A percentile compares a stretch with the other conserved stretches of the same genome.
These are phyloP conservation scores for Synanthedon andrenaeformis DNA, from an alignment of 2,888 invertebrate species.

Conservation along the genomic window DNA sequence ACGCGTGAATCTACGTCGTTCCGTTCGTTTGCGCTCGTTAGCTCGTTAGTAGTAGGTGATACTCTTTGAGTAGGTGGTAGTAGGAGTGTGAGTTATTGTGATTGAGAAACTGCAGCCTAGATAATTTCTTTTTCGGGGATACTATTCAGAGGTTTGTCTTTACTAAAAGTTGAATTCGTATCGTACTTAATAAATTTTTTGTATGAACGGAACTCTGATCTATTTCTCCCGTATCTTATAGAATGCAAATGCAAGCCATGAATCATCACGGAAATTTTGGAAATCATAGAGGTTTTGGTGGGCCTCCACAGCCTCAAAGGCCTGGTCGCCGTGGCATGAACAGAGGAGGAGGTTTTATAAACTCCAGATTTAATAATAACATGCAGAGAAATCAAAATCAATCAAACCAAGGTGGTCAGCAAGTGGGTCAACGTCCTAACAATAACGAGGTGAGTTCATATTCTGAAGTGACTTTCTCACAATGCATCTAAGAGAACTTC, in stretches of 20 bases:
- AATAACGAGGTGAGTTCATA: slow-evolving; percentile 36
- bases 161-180: no score
- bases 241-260: slow-evolving; percentile 58
- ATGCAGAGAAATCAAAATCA: slow-evolving; percentile 29
- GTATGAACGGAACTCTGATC: no score
- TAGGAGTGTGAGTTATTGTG: no score
- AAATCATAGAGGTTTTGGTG: slow-evolving; percentile 58
- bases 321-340: slow-evolving; percentile 47
- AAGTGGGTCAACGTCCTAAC: slow-evolving; percentile 55
- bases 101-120: no score
- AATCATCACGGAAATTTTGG: slow-evolving; percentile 36
- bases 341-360: slow-evolving; percentile 48
- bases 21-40: no score
- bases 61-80: no score
- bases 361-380: slow-evolving; percentile 53
- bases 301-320: slow-evolving; percentile 60
- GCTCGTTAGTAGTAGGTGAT: no score
- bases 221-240: slow-evolving; percentile 3
- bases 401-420: slow-evolving; percentile 30
- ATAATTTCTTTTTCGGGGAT: no score
- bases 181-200: no score
- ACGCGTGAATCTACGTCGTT: no score
- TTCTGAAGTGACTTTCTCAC: not conserved
- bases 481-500: not conserved
- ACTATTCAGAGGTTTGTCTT: no score